These are phyloP conservation scores for Lasaia peninsularis DNA, from an alignment of 1,140 invertebrate genomes.

Conservation along the genomic window DNA sequence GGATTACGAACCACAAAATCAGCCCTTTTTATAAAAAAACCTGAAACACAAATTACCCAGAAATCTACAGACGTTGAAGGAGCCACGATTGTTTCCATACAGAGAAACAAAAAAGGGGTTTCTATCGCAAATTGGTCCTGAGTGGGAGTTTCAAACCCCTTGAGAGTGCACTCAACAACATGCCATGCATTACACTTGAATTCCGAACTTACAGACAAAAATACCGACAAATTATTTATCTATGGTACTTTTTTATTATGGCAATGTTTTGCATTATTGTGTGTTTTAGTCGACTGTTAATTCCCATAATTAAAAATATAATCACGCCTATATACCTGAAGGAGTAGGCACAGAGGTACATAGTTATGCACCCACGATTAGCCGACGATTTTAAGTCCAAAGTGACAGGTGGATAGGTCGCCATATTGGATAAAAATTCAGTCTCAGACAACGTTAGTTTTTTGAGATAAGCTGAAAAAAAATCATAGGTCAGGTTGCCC, in stretches of 20 bases:
- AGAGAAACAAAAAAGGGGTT: conserved; percentile 15
- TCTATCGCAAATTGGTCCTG: conserved; percentile 20
- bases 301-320: too few species aligned
- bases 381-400: too few species aligned
- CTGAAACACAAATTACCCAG: conserved; percentile 11
- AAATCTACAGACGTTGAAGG: conserved; percentile 7
- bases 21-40: not conserved
- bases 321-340: too few species aligned
- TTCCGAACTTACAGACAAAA: conserved; percentile 16
- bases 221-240: conserved; percentile 1
- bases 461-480: too few species aligned
- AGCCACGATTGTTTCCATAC: conserved; percentile 7
- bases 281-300: too few species aligned
- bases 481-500: too few species aligned
- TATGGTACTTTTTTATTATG: not conserved
- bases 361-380: too few species aligned
- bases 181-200: conserved; percentile 20
- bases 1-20: not conserved
- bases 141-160: conserved; percentile 17
- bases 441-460: too few species aligned
- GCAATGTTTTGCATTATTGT: not conserved
- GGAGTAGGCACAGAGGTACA: too few species aligned
- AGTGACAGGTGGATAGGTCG: too few species aligned
- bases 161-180: conserved; percentile 11
- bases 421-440: too few species aligned